These are phyloP conservation scores for Eolophus roseicapilla DNA, from an alignment of 2,113 vertebrate species.

Conservation along the genomic window DNA sequence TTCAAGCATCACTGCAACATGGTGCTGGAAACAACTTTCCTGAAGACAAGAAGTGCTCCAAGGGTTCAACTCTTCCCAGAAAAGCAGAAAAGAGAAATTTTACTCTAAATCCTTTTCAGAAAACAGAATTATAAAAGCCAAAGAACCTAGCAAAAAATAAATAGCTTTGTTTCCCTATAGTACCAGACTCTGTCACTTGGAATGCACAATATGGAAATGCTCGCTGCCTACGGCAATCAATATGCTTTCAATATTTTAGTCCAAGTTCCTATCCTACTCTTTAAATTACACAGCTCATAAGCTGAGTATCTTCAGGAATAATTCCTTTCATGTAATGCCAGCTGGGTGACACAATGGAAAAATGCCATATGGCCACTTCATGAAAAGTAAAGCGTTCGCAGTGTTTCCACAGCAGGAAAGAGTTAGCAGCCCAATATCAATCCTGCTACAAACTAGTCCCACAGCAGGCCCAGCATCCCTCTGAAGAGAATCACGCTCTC, in stretches of 20 bases:
- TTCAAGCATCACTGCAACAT: neutral
- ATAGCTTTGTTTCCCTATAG: neutral
- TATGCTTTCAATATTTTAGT: conserved; percentile 39
- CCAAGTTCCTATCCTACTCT: conserved; percentile 34
- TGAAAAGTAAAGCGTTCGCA: neutral
- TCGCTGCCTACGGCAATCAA: conserved; percentile 37
- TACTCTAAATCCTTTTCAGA: neutral
- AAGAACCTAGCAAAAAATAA: neutral
- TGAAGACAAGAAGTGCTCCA: neutral
- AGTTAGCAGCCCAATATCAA: neutral
- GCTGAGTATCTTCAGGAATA: conserved; percentile 42
- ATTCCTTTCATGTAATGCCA: conserved; percentile 54
- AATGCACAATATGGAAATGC: conserved; percentile 27
- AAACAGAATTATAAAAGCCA: neutral
- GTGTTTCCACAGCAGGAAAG: conserved; percentile 48
- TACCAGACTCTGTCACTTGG: neutral
- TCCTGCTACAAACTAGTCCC: neutral
- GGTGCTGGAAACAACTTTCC: neutral
- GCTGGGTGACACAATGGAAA: conserved; percentile 61
- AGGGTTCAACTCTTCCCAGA: neutral
- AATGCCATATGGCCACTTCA: conserved; percentile 57
- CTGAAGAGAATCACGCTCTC: neutral
- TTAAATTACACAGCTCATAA: conserved; percentile 35
- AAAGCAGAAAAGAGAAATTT: neutral
- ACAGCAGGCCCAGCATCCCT: neutral